Percentiles rank a stretch among this genome's conserved stretches.
Conservation (phyloP, 2,113 vertebrate species). For the Hirundichthys speculiger region DNA sequence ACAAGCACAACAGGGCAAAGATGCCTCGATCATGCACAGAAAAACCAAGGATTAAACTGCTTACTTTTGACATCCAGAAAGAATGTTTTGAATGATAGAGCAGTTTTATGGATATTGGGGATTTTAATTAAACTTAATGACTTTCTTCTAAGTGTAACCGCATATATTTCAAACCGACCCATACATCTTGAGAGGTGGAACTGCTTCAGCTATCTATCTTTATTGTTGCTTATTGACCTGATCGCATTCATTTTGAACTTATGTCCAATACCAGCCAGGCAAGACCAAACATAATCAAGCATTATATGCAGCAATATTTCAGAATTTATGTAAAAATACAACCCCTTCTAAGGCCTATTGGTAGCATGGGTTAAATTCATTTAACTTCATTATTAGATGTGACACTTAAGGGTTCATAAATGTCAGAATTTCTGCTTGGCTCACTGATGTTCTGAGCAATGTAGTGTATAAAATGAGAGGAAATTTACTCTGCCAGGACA, state of each 20-base stretch:
- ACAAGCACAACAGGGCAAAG: conserved; percentile 27
- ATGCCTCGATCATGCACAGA: conserved; percentile 26
- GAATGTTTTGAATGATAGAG: not conserved
- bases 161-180: not conserved
- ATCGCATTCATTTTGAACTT: conserved; percentile 16
- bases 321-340: not conserved
- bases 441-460: not conserved
- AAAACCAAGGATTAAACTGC: conserved; percentile 2
- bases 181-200: no score
- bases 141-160: not conserved
- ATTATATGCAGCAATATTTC: no score
- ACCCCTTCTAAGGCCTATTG: not conserved
- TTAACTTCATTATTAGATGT: no score
- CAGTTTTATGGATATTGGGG: not conserved
- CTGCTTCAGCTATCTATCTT: not conserved
- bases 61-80: conserved; percentile 23
- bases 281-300: conserved; percentile 13
- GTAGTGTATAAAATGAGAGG: not conserved
- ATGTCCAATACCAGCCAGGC: not conserved
- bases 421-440: not conserved
- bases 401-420: not conserved
- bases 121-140: not conserved
- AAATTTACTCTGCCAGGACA: not conserved
- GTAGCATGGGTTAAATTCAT: not conserved
- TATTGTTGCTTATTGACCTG: not conserved